These are phyloP conservation scores for Lutjanus erythropterus DNA, from an alignment of 2,113 vertebrate species.

Conservation along the genomic window DNA sequence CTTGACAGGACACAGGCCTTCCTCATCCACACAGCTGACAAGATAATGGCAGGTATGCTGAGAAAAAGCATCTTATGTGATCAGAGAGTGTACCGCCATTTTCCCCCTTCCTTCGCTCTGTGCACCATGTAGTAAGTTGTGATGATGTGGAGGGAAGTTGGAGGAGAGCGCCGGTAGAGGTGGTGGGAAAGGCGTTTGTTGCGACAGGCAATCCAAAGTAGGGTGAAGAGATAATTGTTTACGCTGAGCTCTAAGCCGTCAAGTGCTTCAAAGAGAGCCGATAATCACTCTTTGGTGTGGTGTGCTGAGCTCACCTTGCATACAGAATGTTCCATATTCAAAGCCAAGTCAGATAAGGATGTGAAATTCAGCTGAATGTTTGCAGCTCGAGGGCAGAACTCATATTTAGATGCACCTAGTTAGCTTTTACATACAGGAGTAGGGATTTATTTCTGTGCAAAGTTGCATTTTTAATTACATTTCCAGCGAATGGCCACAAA, in stretches of 20 bases:
- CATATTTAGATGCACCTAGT: conserved; percentile 30
- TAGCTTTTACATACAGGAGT: conserved; percentile 31
- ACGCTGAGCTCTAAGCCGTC: conserved; percentile 68
- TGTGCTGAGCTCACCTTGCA: conserved; percentile 65
- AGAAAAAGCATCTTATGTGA: background rate
- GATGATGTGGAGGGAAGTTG: conserved; percentile 4
- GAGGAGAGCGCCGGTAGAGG: conserved; percentile 45
- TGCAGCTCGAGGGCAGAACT: conserved; percentile 36
- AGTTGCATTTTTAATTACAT: conserved; percentile 49
- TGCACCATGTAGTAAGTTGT: background rate
- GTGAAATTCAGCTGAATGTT: conserved; percentile 63
- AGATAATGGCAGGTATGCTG: background rate
- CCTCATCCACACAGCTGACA: conserved; percentile 22
- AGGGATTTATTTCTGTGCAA: conserved; percentile 25
- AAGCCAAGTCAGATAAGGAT: conserved; percentile 55
- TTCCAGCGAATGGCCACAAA: conserved; percentile 41
- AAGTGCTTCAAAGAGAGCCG: conserved; percentile 71
- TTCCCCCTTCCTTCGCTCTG: conserved; percentile 6
- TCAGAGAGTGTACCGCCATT: conserved; percentile 5
- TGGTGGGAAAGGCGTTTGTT: conserved; percentile 70
- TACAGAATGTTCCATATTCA: conserved; percentile 67
- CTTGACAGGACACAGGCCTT: conserved; percentile 6
- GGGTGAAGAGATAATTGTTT: conserved; percentile 75
- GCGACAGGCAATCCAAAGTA: conserved; percentile 86
- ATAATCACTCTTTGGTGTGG: conserved; percentile 66